A percentile compares a stretch with the other conserved stretches of the same genome.
Evolutionary conservation across 2,888 invertebrate genomes (phyloP).

Genomic region (Amphipoea lucens): DNA sequence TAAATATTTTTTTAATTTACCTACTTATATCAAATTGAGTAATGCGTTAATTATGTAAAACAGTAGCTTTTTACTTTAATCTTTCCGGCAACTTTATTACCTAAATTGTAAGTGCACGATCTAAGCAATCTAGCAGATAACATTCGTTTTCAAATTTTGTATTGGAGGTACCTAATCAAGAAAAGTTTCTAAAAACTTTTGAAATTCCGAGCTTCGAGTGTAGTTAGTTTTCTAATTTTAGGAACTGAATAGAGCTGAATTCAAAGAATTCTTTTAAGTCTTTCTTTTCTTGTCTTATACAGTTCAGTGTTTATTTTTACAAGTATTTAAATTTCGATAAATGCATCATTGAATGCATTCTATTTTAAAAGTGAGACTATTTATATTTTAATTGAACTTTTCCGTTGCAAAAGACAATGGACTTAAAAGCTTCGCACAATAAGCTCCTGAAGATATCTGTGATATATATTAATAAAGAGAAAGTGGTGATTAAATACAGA

Average conservation of each 20-base stretch:
- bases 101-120: slow-evolving; percentile 1
- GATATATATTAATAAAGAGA: slow-evolving; percentile 69
- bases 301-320: background rate
- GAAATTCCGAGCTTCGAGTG: background rate
- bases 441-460: slow-evolving; percentile 33
- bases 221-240: background rate
- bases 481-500: slow-evolving; percentile 74
- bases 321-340: slow-evolving; percentile 38
- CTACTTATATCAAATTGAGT: slow-evolving; percentile 20
- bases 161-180: background rate
- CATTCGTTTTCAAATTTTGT: background rate
- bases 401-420: slow-evolving; percentile 23
- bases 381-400: slow-evolving; percentile 8
- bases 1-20: background rate
- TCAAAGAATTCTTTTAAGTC: background rate
- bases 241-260: background rate
- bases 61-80: background rate
- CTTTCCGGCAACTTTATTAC: background rate
- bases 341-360: slow-evolving; percentile 23
- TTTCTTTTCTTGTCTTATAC: background rate
- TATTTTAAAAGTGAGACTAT: slow-evolving; percentile 29
- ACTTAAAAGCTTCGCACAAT: slow-evolving; percentile 23
- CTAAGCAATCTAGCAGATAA: background rate
- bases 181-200: slow-evolving; percentile 9
- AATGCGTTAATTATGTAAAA: slow-evolving; percentile 13